Conservation (phyloP, 2,797 vertebrate species). For the Macropodus opercularis region DNA sequence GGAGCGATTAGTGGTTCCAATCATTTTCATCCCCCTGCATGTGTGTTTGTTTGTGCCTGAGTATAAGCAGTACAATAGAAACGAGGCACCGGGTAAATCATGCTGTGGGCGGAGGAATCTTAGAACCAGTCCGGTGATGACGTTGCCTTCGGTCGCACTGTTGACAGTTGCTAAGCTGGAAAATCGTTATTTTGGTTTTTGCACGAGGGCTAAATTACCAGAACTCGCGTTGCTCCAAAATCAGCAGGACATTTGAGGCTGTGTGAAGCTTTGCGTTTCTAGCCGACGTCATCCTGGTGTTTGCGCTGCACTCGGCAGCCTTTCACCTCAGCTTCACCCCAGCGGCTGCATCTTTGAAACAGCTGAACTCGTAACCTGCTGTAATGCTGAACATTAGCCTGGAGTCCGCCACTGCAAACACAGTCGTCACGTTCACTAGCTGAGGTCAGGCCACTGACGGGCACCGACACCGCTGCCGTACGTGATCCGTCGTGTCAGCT, state of each 20-base stretch:
- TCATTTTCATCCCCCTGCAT: constrained; percentile 63
- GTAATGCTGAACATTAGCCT: constrained; percentile 19
- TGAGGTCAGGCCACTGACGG: constrained; percentile 33
- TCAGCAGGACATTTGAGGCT: constrained; percentile 29
- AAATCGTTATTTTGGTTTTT: constrained; percentile 63
- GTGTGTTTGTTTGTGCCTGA: constrained; percentile 63
- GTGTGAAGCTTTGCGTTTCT: background rate
- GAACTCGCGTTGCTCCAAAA: constrained; percentile 47
- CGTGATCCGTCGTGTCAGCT: too few relatives aligned
- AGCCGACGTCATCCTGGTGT: constrained; percentile 4
- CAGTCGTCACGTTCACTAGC: constrained; percentile 54
- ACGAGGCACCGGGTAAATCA: constrained; percentile 57
- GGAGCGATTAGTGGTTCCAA: constrained; percentile 68
- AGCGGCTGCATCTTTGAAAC: constrained; percentile 29
- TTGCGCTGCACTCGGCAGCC: constrained; percentile 44
- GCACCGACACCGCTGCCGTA: constrained; percentile 33
- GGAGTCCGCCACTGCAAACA: constrained; percentile 46
- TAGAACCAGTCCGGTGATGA: constrained; percentile 62
- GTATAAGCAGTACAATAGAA: constrained; percentile 63
- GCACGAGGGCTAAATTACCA: constrained; percentile 49
- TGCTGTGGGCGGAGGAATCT: constrained; percentile 71
- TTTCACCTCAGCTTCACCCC: constrained; percentile 45
- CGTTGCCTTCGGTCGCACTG: constrained; percentile 60
- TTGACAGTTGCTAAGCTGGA: constrained; percentile 70
- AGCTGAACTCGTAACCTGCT: constrained; percentile 46